These are phyloP conservation scores for Crypturellus undulatus DNA, from an alignment of 2,113 vertebrate genomes.

Conservation along the genomic window DNA sequence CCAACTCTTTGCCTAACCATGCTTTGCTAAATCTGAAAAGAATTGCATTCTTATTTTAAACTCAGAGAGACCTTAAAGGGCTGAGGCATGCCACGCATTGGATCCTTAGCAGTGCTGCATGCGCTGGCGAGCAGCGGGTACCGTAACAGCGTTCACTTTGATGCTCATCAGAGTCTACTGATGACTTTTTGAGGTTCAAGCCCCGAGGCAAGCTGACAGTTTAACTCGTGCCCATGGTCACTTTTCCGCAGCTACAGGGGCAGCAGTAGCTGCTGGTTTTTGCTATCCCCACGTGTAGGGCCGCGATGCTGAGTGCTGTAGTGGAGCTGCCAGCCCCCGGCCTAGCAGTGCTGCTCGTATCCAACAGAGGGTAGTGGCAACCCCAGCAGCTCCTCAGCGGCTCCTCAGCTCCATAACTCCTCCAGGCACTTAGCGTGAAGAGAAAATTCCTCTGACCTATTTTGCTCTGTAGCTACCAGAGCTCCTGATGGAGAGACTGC, in stretches of 20 bases:
- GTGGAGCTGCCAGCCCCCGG: accelerated
- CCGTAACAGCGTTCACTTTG: neutral
- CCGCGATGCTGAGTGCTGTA: accelerated
- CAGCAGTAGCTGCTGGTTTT: neutral
- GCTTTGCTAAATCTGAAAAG: neutral
- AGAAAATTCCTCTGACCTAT: neutral
- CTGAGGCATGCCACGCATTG: neutral
- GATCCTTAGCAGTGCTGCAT: neutral
- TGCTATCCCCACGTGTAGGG: neutral
- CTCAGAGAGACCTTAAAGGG: neutral
- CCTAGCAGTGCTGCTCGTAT: neutral
- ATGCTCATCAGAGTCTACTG: neutral
- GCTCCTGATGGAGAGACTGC: neutral
- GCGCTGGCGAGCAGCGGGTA: neutral
- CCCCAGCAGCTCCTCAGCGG: neutral
- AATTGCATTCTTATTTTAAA: neutral
- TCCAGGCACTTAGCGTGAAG: too few relatives aligned
- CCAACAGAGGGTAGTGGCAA: neutral
- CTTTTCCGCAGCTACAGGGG: neutral
- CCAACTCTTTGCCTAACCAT: neutral
- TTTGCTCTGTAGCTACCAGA: neutral
- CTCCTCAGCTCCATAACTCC: neutral
- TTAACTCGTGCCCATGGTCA: neutral
- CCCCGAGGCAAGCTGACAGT: neutral
- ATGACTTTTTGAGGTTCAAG: neutral